phyloP scores from a whole-genome alignment of 2,888 invertebrate genomes.

The Leucophora obtusa region DNA sequence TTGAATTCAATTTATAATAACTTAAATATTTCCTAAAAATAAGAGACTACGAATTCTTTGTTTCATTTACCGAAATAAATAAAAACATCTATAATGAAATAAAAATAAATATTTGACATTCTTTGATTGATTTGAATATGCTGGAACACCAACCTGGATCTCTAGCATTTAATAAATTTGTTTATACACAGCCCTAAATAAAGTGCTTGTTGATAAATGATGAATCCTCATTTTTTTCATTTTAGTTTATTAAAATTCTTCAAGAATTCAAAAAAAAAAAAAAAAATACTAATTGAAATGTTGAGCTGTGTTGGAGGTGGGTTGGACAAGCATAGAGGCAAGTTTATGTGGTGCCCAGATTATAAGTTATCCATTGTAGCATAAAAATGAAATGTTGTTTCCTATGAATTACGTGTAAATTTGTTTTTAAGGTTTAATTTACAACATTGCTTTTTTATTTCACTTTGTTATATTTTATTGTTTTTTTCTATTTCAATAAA shows the following conservation, averaged over 20 bases:
- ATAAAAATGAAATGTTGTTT: background rate
- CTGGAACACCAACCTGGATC: too few relatives aligned
- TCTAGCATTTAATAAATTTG: background rate
- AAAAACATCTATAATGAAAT: too few relatives aligned
- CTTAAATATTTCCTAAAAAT: too few relatives aligned
- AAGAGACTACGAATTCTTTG: too few relatives aligned
- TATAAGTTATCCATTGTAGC: too few relatives aligned
- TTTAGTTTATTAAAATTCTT: background rate
- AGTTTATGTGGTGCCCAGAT: too few relatives aligned
- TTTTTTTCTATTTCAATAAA: background rate
- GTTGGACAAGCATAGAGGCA: too few relatives aligned
- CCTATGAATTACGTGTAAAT: background rate
- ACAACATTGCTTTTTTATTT: background rate
- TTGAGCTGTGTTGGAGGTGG: too few relatives aligned
- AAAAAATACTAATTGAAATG: too few relatives aligned
- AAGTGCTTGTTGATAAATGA: background rate
- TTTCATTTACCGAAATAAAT: too few relatives aligned
- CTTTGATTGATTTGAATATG: background rate
- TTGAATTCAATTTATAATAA: too few relatives aligned
- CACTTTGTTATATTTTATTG: background rate
- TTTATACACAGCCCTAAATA: background rate
- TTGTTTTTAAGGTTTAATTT: background rate
- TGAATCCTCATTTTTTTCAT: background rate
- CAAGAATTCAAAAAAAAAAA: background rate
- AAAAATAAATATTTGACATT: background rate